phyloP scores from a whole-genome alignment of 2,113 vertebrate species.

The Pituophis catenifer region DNA sequence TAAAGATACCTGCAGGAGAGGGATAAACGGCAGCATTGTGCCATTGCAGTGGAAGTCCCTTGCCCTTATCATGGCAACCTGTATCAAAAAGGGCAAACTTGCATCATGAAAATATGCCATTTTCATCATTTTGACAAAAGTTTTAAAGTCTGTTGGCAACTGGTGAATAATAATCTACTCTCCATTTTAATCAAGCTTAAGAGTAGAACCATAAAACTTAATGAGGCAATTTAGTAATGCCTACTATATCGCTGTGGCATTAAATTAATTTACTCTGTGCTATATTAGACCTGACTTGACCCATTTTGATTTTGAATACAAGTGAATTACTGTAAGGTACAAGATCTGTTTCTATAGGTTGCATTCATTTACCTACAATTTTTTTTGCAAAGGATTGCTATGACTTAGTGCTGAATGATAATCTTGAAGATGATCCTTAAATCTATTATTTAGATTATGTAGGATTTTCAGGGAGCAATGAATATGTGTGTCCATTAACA shows the following conservation, averaged over 20 bases:
- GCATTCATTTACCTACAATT: background rate
- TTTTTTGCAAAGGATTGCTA: background rate
- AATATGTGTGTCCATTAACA: background rate
- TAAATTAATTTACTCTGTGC: background rate
- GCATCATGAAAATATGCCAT: background rate
- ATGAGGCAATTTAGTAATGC: background rate
- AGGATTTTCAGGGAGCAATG: background rate
- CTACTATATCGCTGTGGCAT: background rate
- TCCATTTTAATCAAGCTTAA: background rate
- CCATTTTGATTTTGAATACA: background rate
- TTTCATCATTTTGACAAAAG: background rate
- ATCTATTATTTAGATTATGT: too few relatives aligned
- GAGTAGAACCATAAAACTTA: background rate
- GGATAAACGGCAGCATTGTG: background rate
- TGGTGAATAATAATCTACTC: too few relatives aligned
- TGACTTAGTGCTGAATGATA: background rate
- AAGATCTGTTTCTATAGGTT: background rate
- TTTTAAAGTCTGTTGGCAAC: background rate
- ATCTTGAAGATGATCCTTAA: background rate
- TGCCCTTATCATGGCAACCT: background rate
- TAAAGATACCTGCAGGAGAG: background rate
- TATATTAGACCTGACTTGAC: background rate
- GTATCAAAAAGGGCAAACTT: background rate
- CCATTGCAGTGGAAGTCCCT: background rate
- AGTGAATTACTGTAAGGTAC: background rate